A percentile compares a stretch with the other conserved stretches of the same genome.
Conservation (phyloP, 1,140 invertebrate species). For the Penaeus chinensis region DNA sequence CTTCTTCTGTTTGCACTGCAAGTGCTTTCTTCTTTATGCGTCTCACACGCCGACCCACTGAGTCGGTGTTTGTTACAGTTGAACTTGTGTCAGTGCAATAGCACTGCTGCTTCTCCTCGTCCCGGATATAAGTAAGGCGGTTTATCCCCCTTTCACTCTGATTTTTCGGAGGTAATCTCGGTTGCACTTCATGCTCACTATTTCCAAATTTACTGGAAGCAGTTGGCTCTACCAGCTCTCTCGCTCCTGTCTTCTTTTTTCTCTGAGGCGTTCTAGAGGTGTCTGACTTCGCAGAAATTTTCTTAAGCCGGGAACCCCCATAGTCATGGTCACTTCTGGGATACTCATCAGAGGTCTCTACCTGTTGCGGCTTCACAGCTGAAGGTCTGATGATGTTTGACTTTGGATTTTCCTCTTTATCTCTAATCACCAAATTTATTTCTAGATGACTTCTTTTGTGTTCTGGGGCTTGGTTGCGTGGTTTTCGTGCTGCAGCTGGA, state of each 20-base stretch:
- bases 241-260: conserved; percentile 38
- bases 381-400: too few relatives aligned
- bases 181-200: not conserved
- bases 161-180: not conserved
- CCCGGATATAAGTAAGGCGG: too few relatives aligned
- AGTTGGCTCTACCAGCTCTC: conserved; percentile 25
- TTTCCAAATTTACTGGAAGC: not conserved
- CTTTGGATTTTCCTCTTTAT: not conserved
- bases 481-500: conserved; percentile 2
- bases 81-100: conserved; percentile 51
- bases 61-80: conserved; percentile 36
- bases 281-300: not conserved
- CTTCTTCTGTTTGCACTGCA: conserved; percentile 33
- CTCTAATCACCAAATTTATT: conserved; percentile 35
- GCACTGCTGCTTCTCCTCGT: not conserved
- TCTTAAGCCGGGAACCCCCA: not conserved
- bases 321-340: conserved; percentile 48
- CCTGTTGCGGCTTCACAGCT: not conserved
- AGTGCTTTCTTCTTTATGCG: conserved; percentile 36
- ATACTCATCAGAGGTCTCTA: conserved; percentile 48
- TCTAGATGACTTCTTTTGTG: conserved; percentile 47
- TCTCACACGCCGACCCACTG: conserved; percentile 27
- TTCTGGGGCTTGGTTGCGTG: not conserved
- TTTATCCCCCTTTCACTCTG: not conserved
- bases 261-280: conserved; percentile 28